Conservation (phyloP, 2,888 invertebrate genomes). For the Eudasyphora cyanicolor region DNA sequence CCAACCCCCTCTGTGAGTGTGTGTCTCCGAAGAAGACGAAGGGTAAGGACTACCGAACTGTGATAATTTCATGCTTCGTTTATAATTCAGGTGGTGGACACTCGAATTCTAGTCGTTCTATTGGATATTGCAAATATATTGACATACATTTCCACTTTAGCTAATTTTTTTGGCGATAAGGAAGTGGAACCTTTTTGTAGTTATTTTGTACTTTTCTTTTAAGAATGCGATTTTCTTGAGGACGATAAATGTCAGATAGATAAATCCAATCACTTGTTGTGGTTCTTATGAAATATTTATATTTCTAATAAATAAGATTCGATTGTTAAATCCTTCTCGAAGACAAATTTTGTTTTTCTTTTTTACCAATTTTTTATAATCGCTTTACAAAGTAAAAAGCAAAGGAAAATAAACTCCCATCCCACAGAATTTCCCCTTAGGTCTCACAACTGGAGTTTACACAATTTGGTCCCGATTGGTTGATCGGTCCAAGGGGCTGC, state of each 20-base stretch:
- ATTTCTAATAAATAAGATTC: too few relatives aligned
- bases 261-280: neutral
- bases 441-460: too few relatives aligned
- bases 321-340: too few relatives aligned
- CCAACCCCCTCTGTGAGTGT: too few relatives aligned
- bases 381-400: too few relatives aligned
- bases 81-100: conserved; percentile 76
- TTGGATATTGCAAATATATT: neutral
- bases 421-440: too few relatives aligned
- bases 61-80: conserved; percentile 77
- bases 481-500: too few relatives aligned
- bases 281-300: neutral
- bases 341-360: too few relatives aligned
- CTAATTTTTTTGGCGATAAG: neutral
- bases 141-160: conserved; percentile 3
- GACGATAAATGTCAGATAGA: neutral
- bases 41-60: conserved; percentile 52
- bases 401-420: too few relatives aligned
- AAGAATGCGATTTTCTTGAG: neutral
- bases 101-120: conserved; percentile 18
- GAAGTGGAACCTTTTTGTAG: neutral
- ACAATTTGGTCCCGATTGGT: too few relatives aligned
- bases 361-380: too few relatives aligned
- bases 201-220: neutral
- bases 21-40: neutral